Evolutionary conservation across 2,888 invertebrate species (phyloP).

Genomic region (Microctonus aethiopoides): DNA sequence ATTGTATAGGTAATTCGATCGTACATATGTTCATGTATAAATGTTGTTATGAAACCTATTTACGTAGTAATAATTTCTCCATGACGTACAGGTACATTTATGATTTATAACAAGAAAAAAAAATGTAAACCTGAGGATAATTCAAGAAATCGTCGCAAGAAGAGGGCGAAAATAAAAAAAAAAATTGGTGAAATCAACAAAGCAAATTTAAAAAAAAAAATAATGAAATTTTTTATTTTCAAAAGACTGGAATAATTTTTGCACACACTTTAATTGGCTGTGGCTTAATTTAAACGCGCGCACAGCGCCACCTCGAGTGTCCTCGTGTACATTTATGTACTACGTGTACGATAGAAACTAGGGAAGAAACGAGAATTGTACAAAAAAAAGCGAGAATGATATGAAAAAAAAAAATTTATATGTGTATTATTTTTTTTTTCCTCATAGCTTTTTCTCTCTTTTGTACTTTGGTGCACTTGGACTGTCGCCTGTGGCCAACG

Average conservation of each 20-base stretch:
- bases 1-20: neutral
- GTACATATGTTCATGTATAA: neutral
- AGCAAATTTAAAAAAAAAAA: neutral
- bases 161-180: neutral
- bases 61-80: neutral
- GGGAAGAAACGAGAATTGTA: slow-evolving; percentile 20
- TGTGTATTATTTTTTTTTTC: slow-evolving; percentile 18
- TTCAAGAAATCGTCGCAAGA: neutral
- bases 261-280: slow-evolving; percentile 60
- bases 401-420: slow-evolving; percentile 24
- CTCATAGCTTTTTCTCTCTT: slow-evolving; percentile 30
- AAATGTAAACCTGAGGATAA: too few relatives aligned
- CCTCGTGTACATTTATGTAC: slow-evolving; percentile 45
- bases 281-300: slow-evolving; percentile 59
- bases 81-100: neutral
- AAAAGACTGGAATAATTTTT: slow-evolving; percentile 42
- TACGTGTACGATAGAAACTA: neutral
- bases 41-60: neutral
- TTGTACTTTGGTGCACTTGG: slow-evolving; percentile 46
- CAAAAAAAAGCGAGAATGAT: slow-evolving; percentile 27
- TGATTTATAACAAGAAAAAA: neutral
- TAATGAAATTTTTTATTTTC: slow-evolving; percentile 13
- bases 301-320: slow-evolving; percentile 55
- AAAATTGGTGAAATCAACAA: neutral
- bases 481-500: slow-evolving; percentile 59